A percentile compares a stretch with the other conserved stretches of the same genome.
Conservation (phyloP, 1,140 invertebrate genomes). For the Ptiloglossa arizonensis region DNA sequence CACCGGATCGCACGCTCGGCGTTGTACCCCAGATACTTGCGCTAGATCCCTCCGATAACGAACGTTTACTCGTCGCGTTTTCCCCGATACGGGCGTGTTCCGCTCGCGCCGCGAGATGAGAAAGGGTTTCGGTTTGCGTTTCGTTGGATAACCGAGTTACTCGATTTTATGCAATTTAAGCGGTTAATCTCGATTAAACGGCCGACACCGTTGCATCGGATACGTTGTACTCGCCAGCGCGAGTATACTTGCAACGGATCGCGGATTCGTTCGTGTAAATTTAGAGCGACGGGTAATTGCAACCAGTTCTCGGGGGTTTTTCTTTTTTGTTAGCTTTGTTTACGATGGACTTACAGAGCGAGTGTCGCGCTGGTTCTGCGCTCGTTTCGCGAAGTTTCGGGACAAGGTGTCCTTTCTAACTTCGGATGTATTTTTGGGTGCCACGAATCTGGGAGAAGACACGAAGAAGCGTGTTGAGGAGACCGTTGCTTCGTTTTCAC, state of each 20-base stretch:
- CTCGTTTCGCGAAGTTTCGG: no score
- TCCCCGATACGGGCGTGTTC: not conserved
- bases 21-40: constrained; percentile 28
- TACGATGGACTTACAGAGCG: no score
- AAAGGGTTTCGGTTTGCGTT: not conserved
- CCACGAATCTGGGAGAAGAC: no score
- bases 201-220: not conserved
- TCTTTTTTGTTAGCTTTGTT: no score
- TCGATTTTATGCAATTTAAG: not conserved
- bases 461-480: no score
- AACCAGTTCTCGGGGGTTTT: no score
- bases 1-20: not conserved
- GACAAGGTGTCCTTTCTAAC: no score
- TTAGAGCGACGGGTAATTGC: no score
- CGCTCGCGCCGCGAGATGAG: not conserved
- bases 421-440: no score
- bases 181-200: not conserved
- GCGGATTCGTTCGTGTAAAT: not conserved
- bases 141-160: not conserved
- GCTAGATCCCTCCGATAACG: constrained; percentile 26
- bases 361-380: no score
- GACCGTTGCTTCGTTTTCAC: no score
- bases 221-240: not conserved
- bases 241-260: not conserved
- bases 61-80: not conserved